Conservation (phyloP, 2,888 invertebrate species). For the Brachyopa scutellaris region DNA sequence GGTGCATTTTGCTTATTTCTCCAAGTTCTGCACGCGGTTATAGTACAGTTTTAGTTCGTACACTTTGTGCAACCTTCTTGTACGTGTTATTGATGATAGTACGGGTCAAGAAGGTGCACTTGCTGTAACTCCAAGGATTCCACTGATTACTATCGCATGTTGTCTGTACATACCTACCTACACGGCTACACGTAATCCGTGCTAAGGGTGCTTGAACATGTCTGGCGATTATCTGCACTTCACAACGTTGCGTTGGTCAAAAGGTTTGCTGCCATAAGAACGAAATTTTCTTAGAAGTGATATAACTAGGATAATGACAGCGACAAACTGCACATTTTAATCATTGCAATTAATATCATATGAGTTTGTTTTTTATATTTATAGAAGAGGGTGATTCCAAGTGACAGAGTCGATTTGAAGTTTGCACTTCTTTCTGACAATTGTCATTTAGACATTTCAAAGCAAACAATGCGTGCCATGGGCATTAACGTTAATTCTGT, state of each 20-base stretch:
- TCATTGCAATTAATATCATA: constrained; percentile 24
- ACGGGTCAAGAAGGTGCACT: constrained; percentile 45
- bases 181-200: constrained; percentile 46
- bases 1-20: constrained; percentile 24
- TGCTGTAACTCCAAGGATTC: constrained; percentile 16
- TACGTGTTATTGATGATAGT: constrained; percentile 8
- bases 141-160: constrained; percentile 52
- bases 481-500: no score
- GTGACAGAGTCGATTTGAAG: no score
- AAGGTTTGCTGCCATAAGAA: neutral
- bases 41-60: constrained; percentile 19
- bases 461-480: no score
- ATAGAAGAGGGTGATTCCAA: no score
- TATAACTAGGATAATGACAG: neutral
- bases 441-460: no score
- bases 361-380: no score
- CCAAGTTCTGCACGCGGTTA: constrained; percentile 30
- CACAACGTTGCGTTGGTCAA: constrained; percentile 30
- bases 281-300: constrained; percentile 12
- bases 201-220: constrained; percentile 47
- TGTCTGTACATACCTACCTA: constrained; percentile 37
- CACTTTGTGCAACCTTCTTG: constrained; percentile 32
- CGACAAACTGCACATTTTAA: constrained; percentile 21
- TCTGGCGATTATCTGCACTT: constrained; percentile 35
- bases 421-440: no score